Percentiles rank a stretch among this genome's conserved stretches.
Evolutionary conservation across 2,113 vertebrate genomes (phyloP).

Genomic region (Tauraco erythrolophus): DNA sequence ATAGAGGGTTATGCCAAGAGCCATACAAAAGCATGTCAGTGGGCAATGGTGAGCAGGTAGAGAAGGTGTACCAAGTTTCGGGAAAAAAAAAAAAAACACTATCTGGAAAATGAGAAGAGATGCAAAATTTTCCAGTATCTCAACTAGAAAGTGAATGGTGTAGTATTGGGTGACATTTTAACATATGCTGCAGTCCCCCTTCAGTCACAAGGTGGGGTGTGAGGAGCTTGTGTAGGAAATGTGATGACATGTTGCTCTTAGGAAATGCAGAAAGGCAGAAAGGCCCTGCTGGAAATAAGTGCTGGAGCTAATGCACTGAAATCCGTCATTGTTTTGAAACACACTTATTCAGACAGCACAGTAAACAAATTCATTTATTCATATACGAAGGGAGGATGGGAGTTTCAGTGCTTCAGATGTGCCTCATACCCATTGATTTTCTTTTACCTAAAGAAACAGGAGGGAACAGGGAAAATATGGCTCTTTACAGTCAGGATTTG

Average conservation of each 20-base stretch:
- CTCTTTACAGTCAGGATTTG: not conserved
- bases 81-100: not conserved
- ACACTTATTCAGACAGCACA: not conserved
- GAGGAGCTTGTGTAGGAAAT: not conserved
- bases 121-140: not conserved
- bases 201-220: slow-evolving; percentile 34
- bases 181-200: not conserved
- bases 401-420: not conserved
- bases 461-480: not conserved
- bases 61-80: not conserved
- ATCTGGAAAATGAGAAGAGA: not conserved
- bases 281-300: not conserved
- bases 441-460: not conserved
- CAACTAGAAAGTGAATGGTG: not conserved
- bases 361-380: slow-evolving; percentile 32
- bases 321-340: not conserved
- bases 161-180: not conserved
- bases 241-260: not conserved
- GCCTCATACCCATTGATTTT: not conserved
- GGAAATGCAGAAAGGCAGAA: not conserved
- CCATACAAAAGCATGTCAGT: fast-evolving
- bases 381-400: not conserved
- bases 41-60: not conserved
- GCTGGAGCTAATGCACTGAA: not conserved
- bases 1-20: not conserved